phyloP scores from a whole-genome alignment of 2,113 vertebrate species.

The Aldabrachelys gigantea region DNA sequence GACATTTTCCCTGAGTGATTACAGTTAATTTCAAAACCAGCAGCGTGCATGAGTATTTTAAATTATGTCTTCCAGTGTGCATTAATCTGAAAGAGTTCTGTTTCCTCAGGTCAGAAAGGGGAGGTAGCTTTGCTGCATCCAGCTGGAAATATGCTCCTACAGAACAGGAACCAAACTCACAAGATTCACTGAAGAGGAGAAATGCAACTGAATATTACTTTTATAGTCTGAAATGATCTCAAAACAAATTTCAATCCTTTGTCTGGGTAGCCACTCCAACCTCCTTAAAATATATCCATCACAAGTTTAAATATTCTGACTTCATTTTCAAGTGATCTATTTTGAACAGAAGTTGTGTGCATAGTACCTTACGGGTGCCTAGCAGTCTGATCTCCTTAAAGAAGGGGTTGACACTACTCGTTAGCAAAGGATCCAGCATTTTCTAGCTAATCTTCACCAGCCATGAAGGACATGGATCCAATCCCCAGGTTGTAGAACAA shows the following conservation, averaged over 20 bases:
- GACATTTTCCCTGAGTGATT: neutral
- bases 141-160: constrained; percentile 40
- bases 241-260: neutral
- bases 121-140: neutral
- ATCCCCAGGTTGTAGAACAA: neutral
- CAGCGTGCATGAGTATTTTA: neutral
- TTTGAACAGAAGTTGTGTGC: neutral
- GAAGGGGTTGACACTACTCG: neutral
- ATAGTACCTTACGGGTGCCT: neutral
- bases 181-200: neutral
- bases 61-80: constrained; percentile 31
- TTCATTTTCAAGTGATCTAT: neutral
- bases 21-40: constrained; percentile 58
- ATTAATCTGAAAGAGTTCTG: constrained; percentile 24
- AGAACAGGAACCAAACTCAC: neutral
- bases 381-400: neutral
- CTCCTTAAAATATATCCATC: neutral
- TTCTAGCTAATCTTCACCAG: neutral
- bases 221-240: neutral
- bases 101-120: neutral
- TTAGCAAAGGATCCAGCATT: neutral
- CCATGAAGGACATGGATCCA: neutral
- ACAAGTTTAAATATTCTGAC: neutral
- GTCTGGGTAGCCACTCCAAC: neutral
- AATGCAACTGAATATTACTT: neutral